phyloP scores from a whole-genome alignment of 2,797 vertebrate species.

The Smutsia temminckii region DNA sequence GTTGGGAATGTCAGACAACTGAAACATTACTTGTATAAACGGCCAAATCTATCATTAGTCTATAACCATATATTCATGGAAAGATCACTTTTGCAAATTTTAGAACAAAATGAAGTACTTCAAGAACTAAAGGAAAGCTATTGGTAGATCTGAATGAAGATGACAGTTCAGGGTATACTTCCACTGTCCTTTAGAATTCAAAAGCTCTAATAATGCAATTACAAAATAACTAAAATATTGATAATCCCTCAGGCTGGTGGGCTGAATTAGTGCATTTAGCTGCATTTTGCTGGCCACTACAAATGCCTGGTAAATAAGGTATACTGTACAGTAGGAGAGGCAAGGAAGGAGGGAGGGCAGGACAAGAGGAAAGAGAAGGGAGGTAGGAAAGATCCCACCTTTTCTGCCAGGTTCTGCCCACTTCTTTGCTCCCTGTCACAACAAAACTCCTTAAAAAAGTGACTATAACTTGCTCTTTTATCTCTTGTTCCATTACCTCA shows the following conservation, averaged over 20 bases:
- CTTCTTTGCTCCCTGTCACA: not conserved
- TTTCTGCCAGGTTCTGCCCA: not conserved
- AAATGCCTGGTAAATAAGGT: not conserved
- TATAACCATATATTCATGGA: constrained; percentile 39
- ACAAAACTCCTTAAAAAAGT: not conserved
- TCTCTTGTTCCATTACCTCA: not conserved
- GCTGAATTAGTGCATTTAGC: not conserved
- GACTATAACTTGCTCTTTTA: not conserved
- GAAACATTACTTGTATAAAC: constrained; percentile 3
- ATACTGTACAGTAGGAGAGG: not conserved
- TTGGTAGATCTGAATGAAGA: not conserved
- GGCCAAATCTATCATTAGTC: constrained; percentile 49
- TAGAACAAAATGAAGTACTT: constrained; percentile 29
- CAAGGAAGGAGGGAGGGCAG: no score
- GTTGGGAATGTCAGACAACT: constrained; percentile 26
- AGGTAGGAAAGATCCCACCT: not conserved
- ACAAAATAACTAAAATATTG: not conserved
- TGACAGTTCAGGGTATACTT: not conserved
- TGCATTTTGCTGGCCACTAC: not conserved
- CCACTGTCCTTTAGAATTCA: not conserved
- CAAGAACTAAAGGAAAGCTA: not conserved
- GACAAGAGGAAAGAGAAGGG: not conserved
- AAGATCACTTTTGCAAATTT: constrained; percentile 22
- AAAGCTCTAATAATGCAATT: not conserved
- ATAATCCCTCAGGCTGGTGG: not conserved